Evolutionary conservation across 2,888 invertebrate genomes (phyloP).

Genomic region (Athalia cordata): DNA sequence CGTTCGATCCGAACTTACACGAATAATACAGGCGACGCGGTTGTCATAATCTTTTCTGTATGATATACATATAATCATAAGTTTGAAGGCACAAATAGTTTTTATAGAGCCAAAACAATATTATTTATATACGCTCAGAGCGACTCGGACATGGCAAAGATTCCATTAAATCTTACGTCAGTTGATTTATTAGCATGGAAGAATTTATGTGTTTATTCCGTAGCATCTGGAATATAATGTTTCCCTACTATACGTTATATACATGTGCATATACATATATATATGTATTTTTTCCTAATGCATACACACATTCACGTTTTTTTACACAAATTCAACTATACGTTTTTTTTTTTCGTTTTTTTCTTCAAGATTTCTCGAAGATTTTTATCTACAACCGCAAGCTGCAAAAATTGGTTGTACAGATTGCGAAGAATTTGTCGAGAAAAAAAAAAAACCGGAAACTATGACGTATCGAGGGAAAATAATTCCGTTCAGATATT

Average conservation of each 20-base stretch:
- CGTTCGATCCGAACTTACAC: neutral
- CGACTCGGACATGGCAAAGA: constrained; percentile 38
- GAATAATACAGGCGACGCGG: constrained; percentile 9
- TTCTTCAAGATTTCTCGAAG: too few species aligned
- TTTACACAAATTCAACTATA: too few species aligned
- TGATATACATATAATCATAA: too few species aligned
- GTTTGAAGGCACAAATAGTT: constrained; percentile 37
- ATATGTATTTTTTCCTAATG: neutral
- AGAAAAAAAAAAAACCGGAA: too few species aligned
- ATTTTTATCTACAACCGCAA: too few species aligned
- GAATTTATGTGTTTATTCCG: constrained; percentile 48
- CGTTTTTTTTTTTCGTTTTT: too few species aligned
- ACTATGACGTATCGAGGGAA: too few species aligned
- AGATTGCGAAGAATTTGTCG: too few species aligned
- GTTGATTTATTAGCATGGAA: constrained; percentile 48
- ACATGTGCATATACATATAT: neutral
- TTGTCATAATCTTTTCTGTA: constrained; percentile 27
- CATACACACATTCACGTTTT: too few species aligned
- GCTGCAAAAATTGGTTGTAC: too few species aligned
- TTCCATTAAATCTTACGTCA: constrained; percentile 48
- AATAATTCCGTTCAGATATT: too few species aligned
- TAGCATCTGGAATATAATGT: constrained; percentile 48
- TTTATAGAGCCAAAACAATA: constrained; percentile 34
- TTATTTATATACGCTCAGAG: constrained; percentile 46
- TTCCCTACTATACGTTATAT: constrained; percentile 38